These are phyloP conservation scores for Halocaridina rubra DNA, from an alignment of 2,888 invertebrate genomes.

Conservation along the genomic window DNA sequence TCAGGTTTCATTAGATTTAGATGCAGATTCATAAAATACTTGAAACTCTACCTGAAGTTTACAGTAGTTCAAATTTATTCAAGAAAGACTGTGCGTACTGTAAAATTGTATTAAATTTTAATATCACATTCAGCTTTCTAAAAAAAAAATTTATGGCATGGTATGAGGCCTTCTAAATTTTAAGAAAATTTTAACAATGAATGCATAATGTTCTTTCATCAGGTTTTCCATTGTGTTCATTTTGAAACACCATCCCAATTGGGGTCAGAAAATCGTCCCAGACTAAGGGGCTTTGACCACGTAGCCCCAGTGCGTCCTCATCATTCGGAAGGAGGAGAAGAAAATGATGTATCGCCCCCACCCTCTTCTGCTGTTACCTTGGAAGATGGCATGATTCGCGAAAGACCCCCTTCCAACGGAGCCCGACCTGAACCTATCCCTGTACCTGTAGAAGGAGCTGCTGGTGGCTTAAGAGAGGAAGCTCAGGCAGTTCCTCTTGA, in stretches of 20 bases:
- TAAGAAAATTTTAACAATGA: too few species aligned
- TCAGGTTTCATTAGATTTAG: too few species aligned
- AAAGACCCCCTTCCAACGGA: neutral
- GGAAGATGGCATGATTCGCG: neutral
- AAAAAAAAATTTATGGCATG: too few species aligned
- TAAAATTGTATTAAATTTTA: too few species aligned
- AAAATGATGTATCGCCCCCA: conserved; percentile 15
- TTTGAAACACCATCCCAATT: conserved; percentile 88
- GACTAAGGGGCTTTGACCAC: conserved; percentile 41
- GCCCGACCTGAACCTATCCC: neutral
- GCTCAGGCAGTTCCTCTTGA: neutral
- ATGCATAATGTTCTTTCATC: conserved; percentile 61
- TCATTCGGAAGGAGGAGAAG: conserved; percentile 7
- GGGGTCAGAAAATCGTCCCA: conserved; percentile 50
- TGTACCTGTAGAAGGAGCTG: conserved; percentile 5
- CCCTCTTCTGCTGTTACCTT: neutral
- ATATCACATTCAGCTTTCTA: too few species aligned
- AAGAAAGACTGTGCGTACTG: too few species aligned
- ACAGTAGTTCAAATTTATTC: too few species aligned
- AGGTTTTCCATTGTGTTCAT: conserved; percentile 98
- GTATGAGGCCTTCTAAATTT: too few species aligned
- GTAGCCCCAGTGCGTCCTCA: conserved; percentile 44
- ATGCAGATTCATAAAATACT: too few species aligned
- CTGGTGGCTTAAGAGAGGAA: conserved; percentile 12
- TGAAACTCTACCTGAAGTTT: too few species aligned